A percentile compares a stretch with the other conserved stretches of the same genome.
Evolutionary conservation across 2,113 vertebrate species (phyloP).

Genomic region (Myotis yumanensis): DNA sequence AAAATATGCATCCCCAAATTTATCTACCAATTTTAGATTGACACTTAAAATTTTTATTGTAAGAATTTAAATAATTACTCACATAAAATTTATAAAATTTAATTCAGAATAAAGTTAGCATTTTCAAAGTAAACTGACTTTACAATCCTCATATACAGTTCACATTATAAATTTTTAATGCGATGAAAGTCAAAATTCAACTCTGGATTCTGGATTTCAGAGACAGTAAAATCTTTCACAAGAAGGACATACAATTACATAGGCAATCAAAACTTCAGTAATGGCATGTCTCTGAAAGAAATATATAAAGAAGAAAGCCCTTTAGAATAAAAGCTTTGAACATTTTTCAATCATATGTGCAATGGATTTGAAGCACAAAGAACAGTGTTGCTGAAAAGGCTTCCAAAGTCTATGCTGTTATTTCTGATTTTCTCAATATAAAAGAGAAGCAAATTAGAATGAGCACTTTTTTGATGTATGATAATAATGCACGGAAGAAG

Average conservation of each 20-base stretch:
- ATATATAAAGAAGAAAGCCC: neutral
- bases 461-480: neutral
- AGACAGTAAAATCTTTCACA: neutral
- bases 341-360: neutral
- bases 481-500: neutral
- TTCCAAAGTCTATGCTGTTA: neutral
- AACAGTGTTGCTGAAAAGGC: neutral
- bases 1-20: neutral
- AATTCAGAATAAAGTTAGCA: neutral
- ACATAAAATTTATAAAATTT: neutral
- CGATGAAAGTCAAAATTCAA: neutral
- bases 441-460: neutral
- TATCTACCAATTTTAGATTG: neutral
- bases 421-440: neutral
- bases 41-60: neutral
- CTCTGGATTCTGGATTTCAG: neutral
- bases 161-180: neutral
- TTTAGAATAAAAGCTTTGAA: neutral
- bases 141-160: neutral
- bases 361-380: neutral
- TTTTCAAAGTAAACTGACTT: neutral
- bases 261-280: neutral
- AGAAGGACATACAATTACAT: neutral
- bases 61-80: neutral
- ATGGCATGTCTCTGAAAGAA: neutral